Conservation (phyloP, 2,113 vertebrate genomes). For the cattle (Bos taurus) region ARS-UCD2.0 NC_037338.1:41444501-41445000, state of each 20-base stretch:
- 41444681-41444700: background rate
- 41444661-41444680: background rate
- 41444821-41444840: background rate
- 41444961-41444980: background rate
- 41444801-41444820: background rate
- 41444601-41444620: background rate
- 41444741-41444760: background rate
- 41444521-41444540: background rate
- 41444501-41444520: background rate
- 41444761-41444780: background rate
- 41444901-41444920: background rate
- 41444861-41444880: background rate
- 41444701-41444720: background rate
- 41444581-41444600: background rate
- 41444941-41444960: background rate
- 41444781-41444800: background rate
- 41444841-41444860: background rate
- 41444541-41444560: background rate
- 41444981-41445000: background rate
- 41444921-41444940: background rate
- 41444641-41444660: background rate
- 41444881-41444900: background rate
- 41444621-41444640: background rate
- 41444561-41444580: background rate
- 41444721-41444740: background rate